These are phyloP conservation scores for Formicarius rufipectus DNA, from an alignment of 2,113 vertebrate genomes.

Conservation along the genomic window DNA sequence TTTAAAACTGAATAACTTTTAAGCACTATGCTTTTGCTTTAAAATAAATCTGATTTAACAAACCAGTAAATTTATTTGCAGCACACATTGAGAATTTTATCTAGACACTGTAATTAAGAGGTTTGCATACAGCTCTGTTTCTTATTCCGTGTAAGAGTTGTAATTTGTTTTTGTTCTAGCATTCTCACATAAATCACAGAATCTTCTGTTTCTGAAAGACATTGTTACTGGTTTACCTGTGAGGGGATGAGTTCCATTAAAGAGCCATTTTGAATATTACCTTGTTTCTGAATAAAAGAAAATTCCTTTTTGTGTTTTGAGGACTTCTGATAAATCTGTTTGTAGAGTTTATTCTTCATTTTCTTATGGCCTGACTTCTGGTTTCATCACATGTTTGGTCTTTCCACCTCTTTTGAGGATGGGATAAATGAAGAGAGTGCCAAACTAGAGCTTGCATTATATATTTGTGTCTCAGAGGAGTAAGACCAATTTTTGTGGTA, in stretches of 20 bases:
- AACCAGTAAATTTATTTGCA: not conserved
- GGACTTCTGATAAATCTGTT: not conserved
- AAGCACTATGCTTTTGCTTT: not conserved
- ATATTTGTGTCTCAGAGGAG: not conserved
- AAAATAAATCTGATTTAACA: not conserved
- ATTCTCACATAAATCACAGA: not conserved
- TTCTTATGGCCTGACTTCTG: not conserved
- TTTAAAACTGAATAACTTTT: not conserved
- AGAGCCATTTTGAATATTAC: not conserved
- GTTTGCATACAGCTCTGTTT: not conserved
- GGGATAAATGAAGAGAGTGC: not conserved
- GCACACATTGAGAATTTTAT: not conserved
- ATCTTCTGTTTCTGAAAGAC: not conserved
- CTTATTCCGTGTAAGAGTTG: not conserved
- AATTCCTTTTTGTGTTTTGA: not conserved
- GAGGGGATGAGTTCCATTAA: not conserved
- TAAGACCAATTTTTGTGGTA: not conserved
- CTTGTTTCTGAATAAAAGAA: not conserved
- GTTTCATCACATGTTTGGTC: not conserved
- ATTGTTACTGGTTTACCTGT: not conserved
- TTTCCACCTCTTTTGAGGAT: not conserved
- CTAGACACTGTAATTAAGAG: not conserved
- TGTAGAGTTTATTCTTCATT: not conserved
- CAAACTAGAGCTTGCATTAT: not conserved
- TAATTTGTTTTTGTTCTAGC: not conserved